Evolutionary conservation across 2,888 invertebrate species (phyloP), one percentile per base, ranked within the genome.

Genomic region (Pollenia griseotomentosa): DNA sequence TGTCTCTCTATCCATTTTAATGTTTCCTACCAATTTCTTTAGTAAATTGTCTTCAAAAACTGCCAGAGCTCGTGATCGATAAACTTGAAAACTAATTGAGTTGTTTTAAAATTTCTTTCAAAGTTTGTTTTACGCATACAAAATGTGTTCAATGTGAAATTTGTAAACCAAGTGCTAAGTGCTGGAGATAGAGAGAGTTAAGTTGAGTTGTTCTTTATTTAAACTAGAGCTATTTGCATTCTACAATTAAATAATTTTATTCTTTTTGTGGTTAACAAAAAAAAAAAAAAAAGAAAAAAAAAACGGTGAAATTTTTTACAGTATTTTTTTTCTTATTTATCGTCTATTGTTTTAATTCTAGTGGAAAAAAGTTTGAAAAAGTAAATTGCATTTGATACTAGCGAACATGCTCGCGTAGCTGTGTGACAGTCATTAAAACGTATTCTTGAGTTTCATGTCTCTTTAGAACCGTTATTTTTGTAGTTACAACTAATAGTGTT

Each of bases 351-450:
- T 63, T 46, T 65, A 55, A n/a, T 48, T 59, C n/a, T 14, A 51
- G 19, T 53, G 66, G 40, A 46, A 19, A 42, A 74, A 73, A 12
- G 57, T 16, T 53, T 10, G 7, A 63, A 63, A 42, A 19, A 78
- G 66, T 74, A 48, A 82, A 82, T 82, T 82, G 63, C 40, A 78
- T 86, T 78, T 78, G 55, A 68, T 66, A 59, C 57, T 68, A 33
- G 6, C 6, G 33, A 33, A 33, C 33, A 33, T 33, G 33, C 33
- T 33, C 33, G 33, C 40, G 12, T 48, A 46, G 23, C 19, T 61
- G 70, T 75, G 53, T 68, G 75, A 61, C 53, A 73, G 63, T 55
- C 59, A 71, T 59, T 61, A 77, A 81, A 44, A 61, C 14, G 19
- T 65, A 71, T 77, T 51, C 70, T 57, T 71, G 14, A 57, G 46